Evolutionary conservation across 2,113 vertebrate genomes (phyloP).

Genomic region (Poeciliopsis retropinna): DNA sequence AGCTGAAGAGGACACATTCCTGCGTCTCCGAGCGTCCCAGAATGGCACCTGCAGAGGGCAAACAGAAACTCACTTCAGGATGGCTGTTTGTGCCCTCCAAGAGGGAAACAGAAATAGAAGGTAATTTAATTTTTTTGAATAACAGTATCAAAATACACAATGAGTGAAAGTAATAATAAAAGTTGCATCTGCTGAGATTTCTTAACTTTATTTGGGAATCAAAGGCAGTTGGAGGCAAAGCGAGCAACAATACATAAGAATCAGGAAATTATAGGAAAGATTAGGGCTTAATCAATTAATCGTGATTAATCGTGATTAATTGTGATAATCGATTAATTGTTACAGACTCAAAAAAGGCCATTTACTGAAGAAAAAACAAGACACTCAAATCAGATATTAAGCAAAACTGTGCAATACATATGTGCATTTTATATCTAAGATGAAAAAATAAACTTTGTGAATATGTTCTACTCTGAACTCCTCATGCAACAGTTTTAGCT

Average conservation of each 20-base stretch:
- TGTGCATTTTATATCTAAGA: no score
- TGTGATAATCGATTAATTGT: no score
- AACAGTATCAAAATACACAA: conserved; percentile 16
- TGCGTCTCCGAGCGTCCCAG: conserved; percentile 96
- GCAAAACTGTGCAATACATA: no score
- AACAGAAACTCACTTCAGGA: neutral
- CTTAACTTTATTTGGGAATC: neutral
- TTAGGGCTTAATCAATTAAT: no score
- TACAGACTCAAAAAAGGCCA: no score
- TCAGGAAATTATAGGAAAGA: neutral
- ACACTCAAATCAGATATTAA: no score
- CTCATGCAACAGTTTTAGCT: no score
- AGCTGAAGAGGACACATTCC: conserved; percentile 95
- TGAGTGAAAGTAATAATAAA: conserved; percentile 9
- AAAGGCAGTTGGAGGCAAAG: conserved; percentile 16
- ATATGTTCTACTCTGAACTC: no score
- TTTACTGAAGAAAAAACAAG: no score
- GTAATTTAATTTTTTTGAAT: conserved; percentile 27
- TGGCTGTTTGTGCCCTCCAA: neutral
- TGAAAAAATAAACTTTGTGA: no score
- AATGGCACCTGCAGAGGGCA: conserved; percentile 87
- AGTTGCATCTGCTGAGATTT: neutral
- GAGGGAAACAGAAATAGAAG: conserved; percentile 22
- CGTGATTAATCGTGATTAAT: no score
- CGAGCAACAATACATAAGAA: conserved; percentile 15